Evolutionary conservation across 1,140 invertebrate species (phyloP).

Genomic region (Hormaphis cornu): DNA sequence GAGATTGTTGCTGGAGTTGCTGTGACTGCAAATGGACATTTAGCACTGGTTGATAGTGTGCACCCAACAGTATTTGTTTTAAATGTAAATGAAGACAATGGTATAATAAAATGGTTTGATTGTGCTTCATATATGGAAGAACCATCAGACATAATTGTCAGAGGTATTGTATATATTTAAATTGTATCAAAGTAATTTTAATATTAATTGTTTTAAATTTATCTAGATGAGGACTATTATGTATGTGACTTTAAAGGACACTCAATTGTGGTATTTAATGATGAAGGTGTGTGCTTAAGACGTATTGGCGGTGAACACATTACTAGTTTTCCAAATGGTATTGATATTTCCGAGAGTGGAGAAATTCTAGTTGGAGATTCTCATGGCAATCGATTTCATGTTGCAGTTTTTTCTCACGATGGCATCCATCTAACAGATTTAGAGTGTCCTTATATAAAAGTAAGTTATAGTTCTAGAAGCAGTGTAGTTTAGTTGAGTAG

Average conservation of each 20-base stretch:
- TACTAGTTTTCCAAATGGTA: slow-evolving; percentile 94
- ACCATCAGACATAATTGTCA: slow-evolving; percentile 91
- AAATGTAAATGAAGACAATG: slow-evolving; percentile 72
- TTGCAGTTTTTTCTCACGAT: slow-evolving; percentile 82
- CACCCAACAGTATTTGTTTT: slow-evolving; percentile 87
- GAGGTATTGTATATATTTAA: slow-evolving; percentile 50
- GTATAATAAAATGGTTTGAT: slow-evolving; percentile 88
- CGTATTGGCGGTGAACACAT: slow-evolving; percentile 90
- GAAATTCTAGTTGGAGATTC: slow-evolving; percentile 94
- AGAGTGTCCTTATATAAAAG: slow-evolving; percentile 92
- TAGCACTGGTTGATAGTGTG: slow-evolving; percentile 94
- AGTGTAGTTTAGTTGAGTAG: slow-evolving; percentile 16
- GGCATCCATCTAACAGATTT: slow-evolving; percentile 83
- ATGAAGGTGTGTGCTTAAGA: slow-evolving; percentile 79
- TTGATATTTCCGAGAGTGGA: slow-evolving; percentile 91
- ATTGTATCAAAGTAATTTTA: not conserved
- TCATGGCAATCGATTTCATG: slow-evolving; percentile 94
- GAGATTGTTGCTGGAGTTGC: slow-evolving; percentile 95
- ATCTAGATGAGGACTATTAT: slow-evolving; percentile 83
- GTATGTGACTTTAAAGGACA: slow-evolving; percentile 97
- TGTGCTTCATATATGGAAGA: slow-evolving; percentile 95
- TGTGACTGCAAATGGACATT: slow-evolving; percentile 78
- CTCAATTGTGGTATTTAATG: slow-evolving; percentile 90
- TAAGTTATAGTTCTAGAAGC: slow-evolving; percentile 41
- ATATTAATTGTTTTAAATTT: slow-evolving; percentile 31